phyloP scores from a whole-genome alignment of 2,888 invertebrate genomes.

The Schrankia costaestrigalis region DNA sequence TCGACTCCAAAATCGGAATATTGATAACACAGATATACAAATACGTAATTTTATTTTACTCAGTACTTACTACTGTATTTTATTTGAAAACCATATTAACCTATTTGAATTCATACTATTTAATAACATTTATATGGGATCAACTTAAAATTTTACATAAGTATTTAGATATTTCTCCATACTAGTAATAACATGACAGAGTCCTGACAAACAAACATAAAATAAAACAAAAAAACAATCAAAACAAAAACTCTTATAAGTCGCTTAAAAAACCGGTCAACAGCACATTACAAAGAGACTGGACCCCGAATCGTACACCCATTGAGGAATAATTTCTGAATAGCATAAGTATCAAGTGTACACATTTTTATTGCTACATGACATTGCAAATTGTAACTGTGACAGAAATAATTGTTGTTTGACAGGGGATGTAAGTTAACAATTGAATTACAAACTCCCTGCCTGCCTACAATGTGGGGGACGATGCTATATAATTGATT shows the following conservation, averaged over 20 bases:
- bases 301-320: too few relatives aligned
- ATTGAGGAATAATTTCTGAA: not conserved
- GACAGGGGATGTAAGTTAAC: constrained; percentile 22
- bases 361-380: constrained; percentile 15
- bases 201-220: too few relatives aligned
- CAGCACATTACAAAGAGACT: too few relatives aligned
- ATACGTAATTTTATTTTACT: too few relatives aligned
- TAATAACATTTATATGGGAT: not conserved
- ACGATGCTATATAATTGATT: constrained; percentile 27
- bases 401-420: constrained; percentile 30
- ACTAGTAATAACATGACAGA: not conserved
- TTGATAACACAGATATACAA: too few relatives aligned
- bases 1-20: too few relatives aligned
- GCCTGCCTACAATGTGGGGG: not conserved
- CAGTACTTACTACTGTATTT: too few relatives aligned
- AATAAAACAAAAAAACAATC: too few relatives aligned
- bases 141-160: not conserved
- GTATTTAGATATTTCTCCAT: not conserved
- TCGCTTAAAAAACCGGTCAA: too few relatives aligned
- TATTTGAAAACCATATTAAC: too few relatives aligned
- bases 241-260: too few relatives aligned
- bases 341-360: not conserved
- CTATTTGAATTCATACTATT: too few relatives aligned
- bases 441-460: constrained; percentile 33
- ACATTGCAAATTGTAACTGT: constrained; percentile 15